Evolutionary conservation across 2,797 vertebrate species (phyloP).

Genomic region (Rhyacichthys aspro): DNA sequence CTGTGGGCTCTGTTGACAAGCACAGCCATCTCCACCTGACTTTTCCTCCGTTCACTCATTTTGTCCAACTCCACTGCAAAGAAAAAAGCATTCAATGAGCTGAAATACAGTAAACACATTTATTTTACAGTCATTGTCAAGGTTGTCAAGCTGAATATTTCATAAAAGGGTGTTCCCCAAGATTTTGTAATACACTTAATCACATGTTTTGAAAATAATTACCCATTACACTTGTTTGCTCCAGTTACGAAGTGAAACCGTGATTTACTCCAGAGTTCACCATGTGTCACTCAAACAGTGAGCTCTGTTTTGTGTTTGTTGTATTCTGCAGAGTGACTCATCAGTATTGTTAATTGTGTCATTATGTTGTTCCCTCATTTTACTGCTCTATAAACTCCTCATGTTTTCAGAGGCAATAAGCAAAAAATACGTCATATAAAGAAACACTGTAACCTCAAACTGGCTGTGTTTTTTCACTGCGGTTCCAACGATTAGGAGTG

Average conservation of each 20-base stretch:
- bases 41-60: conserved; percentile 26
- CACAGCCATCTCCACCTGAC: conserved; percentile 9
- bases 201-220: conserved; percentile 12
- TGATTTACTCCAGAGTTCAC: conserved; percentile 36
- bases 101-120: background rate
- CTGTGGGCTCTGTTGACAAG: conserved; percentile 10
- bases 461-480: conserved; percentile 2
- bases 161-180: conserved; percentile 6
- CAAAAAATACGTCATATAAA: background rate
- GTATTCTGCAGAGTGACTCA: conserved; percentile 7
- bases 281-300: conserved; percentile 47
- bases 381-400: background rate
- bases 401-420: background rate
- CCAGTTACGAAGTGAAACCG: conserved; percentile 30
- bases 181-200: background rate
- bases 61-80: conserved; percentile 20
- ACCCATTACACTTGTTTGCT: conserved; percentile 12
- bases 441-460: background rate
- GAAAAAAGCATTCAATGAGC: background rate
- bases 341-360: conserved; percentile 1
- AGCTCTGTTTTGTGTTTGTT: background rate
- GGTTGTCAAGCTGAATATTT: background rate
- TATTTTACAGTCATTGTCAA: too few relatives aligned
- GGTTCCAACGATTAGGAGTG: background rate
- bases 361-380: conserved; percentile 9